Base-by-base conservation (phyloP, 2,888 invertebrate species). In the Agrotis clavis region DNA sequence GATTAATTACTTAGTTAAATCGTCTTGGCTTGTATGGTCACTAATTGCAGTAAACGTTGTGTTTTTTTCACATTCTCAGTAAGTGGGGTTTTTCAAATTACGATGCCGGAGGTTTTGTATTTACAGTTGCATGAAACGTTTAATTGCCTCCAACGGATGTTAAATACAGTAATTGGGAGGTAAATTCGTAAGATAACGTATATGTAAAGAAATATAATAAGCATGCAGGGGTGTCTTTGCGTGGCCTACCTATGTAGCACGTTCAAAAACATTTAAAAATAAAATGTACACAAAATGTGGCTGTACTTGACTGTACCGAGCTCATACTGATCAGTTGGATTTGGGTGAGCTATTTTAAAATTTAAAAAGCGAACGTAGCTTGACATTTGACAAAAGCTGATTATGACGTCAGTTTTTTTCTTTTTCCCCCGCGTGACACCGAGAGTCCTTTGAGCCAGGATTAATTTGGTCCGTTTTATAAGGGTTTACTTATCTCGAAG, bases 361-460 rank as follows among this genome's bases (percentile, higher is more conserved):
- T 92, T 94, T 92, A 90, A 94, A 94, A 94, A 91, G 92, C 90
- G 92, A 93, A 93, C 92, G 89, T 89, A 88, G 90, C 91, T 93
- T 94, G 94, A 94, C 94, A 88, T 94, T 96, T 95, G 94, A 96
- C 95, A 95, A 96, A 96, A 96, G 96, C 95, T 96, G 96, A 96
- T 96, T 96, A 96, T 94, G 94, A 95, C 94, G 94, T 96, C 94
- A 95, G 86, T 92, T 94, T 93, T 92, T 94, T 94, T 90, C 86
- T 89, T 91, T 92, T 90, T 90, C 82, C 91, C 90, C 89, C 86
- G 89, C 87, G 87, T 89, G 89, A 87, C 88, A 90, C 86, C 85
- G 89, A 90, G 90, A 90, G 90, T 92, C 95, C 94, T 95, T 95
- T 94, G 94, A 95, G 93, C 89, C 90, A 89, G 96, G 96, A 96